phyloP scores from a whole-genome alignment of 2,888 invertebrate genomes.

The Polylopha cassiicola region DNA sequence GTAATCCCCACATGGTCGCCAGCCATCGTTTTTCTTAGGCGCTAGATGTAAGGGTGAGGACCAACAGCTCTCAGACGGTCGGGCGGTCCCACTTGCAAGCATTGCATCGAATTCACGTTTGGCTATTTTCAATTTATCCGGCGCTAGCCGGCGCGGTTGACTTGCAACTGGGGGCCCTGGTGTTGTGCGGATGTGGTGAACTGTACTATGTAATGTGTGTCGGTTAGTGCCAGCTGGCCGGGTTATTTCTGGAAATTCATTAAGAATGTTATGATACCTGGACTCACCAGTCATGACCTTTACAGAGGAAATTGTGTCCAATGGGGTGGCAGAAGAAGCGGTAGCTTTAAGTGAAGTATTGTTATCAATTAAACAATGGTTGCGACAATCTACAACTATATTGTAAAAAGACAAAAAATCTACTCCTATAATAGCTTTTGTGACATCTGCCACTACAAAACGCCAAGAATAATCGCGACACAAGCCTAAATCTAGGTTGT shows the following conservation, averaged over 20 bases:
- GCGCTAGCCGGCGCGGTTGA: conserved; percentile 28
- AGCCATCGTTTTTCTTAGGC: conserved; percentile 13
- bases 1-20: conserved; percentile 26
- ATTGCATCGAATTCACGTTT: conserved; percentile 28
- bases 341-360: neutral
- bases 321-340: neutral
- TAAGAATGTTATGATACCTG: conserved; percentile 4
- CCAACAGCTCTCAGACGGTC: conserved; percentile 25
- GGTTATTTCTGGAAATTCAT: conserved; percentile 15
- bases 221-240: conserved; percentile 10
- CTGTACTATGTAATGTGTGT: conserved; percentile 16
- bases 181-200: conserved; percentile 21
- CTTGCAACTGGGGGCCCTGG: conserved; percentile 26
- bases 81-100: conserved; percentile 24
- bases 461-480: conserved; percentile 15
- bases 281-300: conserved; percentile 4
- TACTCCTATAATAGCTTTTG: conserved; percentile 17
- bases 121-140: conserved; percentile 24
- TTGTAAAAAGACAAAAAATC: conserved; percentile 18
- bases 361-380: conserved; percentile 5
- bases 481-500: conserved; percentile 12
- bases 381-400: conserved; percentile 14
- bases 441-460: conserved; percentile 18
- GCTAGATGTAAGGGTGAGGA: conserved; percentile 18
- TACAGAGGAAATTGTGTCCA: conserved; percentile 6